phyloP scores from a whole-genome alignment of 1,140 invertebrate genomes.

The Choristoneura fumiferana region DNA sequence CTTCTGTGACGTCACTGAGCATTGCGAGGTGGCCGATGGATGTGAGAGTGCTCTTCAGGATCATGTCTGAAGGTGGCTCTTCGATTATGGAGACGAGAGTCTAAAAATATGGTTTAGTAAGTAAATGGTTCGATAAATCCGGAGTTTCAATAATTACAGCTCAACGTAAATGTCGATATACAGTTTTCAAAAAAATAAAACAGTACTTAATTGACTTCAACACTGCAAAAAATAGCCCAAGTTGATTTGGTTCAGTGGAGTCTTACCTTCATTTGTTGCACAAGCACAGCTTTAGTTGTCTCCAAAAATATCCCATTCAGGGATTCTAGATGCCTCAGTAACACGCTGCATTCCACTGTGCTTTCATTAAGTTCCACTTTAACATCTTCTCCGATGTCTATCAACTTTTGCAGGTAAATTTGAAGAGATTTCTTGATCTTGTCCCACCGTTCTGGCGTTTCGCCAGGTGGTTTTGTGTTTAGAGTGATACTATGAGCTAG shows the following conservation, averaged over 20 bases:
- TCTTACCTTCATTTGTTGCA: constrained; percentile 75
- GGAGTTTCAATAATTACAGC: too few species aligned
- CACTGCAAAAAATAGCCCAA: too few species aligned
- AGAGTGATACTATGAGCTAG: constrained; percentile 75
- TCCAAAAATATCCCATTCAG: constrained; percentile 73
- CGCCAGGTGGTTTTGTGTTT: constrained; percentile 75
- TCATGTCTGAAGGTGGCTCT: constrained; percentile 76
- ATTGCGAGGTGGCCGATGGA: constrained; percentile 74
- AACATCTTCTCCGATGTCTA: constrained; percentile 73
- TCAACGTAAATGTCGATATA: too few species aligned
- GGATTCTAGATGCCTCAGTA: constrained; percentile 65
- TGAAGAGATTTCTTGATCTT: constrained; percentile 75
- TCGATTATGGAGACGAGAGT: constrained; percentile 76
- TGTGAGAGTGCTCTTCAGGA: constrained; percentile 73
- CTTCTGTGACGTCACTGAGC: constrained; percentile 55
- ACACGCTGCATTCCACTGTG: constrained; percentile 58
- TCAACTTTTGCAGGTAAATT: constrained; percentile 69
- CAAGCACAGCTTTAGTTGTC: constrained; percentile 73
- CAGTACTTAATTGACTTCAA: too few species aligned
- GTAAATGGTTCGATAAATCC: too few species aligned
- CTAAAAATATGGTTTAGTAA: constrained; percentile 41
- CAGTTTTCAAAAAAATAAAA: too few species aligned
- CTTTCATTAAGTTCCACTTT: constrained; percentile 73
- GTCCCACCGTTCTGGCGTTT: constrained; percentile 75
- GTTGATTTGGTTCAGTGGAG: too few species aligned